Evolutionary conservation across 2,113 vertebrate species (phyloP).

Genomic region (Delphinapterus leucas): DNA sequence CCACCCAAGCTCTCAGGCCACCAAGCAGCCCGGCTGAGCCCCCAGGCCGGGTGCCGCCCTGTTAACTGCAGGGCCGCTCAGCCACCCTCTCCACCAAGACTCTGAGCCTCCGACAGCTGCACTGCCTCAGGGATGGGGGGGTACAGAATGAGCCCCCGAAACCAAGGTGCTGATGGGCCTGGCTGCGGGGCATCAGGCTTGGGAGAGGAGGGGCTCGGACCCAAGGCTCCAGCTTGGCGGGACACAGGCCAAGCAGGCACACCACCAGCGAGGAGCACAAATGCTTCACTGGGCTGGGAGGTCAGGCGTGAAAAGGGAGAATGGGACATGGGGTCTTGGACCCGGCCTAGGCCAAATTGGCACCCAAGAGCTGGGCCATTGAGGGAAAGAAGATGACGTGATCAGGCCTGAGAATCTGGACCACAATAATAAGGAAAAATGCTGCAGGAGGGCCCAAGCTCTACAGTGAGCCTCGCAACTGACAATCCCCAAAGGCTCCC

Average conservation of each 20-base stretch:
- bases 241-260: background rate
- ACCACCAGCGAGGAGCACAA: fast-evolving
- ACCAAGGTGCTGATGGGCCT: background rate
- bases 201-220: no score
- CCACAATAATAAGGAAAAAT: fast-evolving
- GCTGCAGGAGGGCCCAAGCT: fast-evolving
- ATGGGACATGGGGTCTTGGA: background rate
- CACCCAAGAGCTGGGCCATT: background rate
- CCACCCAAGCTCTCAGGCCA: background rate
- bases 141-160: background rate
- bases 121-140: background rate
- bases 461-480: fast-evolving
- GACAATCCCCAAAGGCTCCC: background rate
- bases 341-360: background rate
- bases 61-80: no score
- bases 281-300: background rate
- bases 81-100: background rate
- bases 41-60: background rate
- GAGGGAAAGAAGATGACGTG: background rate
- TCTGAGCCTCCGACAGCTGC: background rate
- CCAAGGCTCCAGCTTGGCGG: background rate
- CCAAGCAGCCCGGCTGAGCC: fast-evolving
- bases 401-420: fast-evolving
- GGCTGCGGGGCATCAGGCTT: fast-evolving
- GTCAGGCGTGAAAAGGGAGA: background rate